These are phyloP conservation scores for Hyperoplus immaculatus DNA, from an alignment of 2,797 vertebrate species.

Conservation along the genomic window DNA sequence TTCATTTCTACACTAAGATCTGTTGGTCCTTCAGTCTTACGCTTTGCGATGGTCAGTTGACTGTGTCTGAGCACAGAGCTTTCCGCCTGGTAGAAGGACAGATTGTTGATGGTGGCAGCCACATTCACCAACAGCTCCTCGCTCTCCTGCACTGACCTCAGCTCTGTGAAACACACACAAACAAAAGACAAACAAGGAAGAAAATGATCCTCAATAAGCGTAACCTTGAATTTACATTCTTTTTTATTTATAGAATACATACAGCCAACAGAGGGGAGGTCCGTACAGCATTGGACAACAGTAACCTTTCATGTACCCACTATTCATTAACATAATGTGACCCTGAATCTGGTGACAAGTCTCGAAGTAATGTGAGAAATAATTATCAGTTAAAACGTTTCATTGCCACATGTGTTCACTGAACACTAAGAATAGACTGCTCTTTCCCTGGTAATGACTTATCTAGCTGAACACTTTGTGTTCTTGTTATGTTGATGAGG, in stretches of 20 bases:
- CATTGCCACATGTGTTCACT: neutral
- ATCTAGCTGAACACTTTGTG: constrained; percentile 1
- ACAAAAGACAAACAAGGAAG: neutral
- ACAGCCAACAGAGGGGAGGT: constrained; percentile 36
- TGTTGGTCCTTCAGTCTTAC: constrained; percentile 72
- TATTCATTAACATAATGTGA: neutral
- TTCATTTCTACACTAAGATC: neutral
- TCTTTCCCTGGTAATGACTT: neutral
- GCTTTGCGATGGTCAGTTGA: constrained; percentile 86
- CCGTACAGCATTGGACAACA: neutral
- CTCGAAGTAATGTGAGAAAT: neutral
- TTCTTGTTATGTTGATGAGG: constrained; percentile 13
- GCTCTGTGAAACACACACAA: constrained; percentile 82
- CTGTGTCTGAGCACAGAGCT: constrained; percentile 83
- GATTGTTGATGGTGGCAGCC: constrained; percentile 91
- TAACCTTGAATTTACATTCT: neutral
- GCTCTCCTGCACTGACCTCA: constrained; percentile 87
- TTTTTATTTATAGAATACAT: neutral
- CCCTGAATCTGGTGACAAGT: neutral
- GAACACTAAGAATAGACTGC: neutral
- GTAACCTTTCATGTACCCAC: neutral
- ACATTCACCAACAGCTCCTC: constrained; percentile 92
- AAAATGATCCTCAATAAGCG: neutral
- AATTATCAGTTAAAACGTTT: neutral
- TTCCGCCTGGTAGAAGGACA: constrained; percentile 92